A percentile compares a stretch with the other conserved stretches of the same genome.
Conservation (phyloP, 2,113 vertebrate genomes). For the Acrocephalus arundinaceus region DNA sequence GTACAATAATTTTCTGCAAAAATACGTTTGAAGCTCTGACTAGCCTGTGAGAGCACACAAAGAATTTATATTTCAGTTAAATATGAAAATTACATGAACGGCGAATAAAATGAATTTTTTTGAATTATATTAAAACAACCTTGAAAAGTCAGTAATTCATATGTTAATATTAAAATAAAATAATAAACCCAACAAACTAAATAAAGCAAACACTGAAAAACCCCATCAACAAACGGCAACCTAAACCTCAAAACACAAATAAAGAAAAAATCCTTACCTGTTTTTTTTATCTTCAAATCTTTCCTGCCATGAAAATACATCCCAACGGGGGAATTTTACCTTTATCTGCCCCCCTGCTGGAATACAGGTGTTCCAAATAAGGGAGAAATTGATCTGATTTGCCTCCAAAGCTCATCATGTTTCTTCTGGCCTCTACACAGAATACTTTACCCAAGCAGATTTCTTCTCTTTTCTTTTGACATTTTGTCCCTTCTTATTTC, state of each 20-base stretch:
- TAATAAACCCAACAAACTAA: neutral
- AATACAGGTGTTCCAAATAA: neutral
- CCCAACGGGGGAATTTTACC: neutral
- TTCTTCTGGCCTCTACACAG: neutral
- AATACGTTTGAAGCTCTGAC: neutral
- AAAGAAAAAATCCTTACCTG: fast-evolving
- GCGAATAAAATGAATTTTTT: neutral
- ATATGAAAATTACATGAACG: neutral
- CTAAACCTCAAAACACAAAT: neutral
- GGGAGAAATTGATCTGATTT: neutral
- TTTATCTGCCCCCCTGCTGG: neutral
- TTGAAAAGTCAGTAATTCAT: neutral
- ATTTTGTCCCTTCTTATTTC: neutral
- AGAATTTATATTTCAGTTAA: neutral
- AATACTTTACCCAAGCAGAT: neutral
- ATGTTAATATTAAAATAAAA: neutral
- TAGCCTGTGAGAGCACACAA: neutral
- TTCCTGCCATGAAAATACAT: neutral
- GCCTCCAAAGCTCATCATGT: neutral
- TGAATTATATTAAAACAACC: neutral
- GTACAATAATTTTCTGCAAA: neutral
- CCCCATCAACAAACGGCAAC: neutral
- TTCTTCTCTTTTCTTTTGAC: neutral
- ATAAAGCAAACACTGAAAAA: neutral
- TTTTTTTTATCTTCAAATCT: neutral